Percentiles rank a stretch among this genome's conserved stretches.
Evolutionary conservation across 2,113 vertebrate species (phyloP).

Genomic region (Sebastes schlegelii): DNA sequence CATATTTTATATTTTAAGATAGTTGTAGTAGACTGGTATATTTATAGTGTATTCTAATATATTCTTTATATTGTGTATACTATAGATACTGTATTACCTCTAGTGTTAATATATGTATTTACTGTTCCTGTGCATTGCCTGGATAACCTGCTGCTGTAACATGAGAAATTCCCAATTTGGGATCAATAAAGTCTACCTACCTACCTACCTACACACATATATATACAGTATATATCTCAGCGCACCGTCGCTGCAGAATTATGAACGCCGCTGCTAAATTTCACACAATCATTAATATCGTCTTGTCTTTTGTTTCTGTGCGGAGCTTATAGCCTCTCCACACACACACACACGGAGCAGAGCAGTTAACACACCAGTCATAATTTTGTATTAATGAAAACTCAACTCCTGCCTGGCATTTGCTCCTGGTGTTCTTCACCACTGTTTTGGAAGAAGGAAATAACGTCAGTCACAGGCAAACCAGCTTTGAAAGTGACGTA

Average conservation of each 20-base stretch:
- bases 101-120: no score
- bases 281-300: neutral
- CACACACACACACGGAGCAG: neutral
- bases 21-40: no score
- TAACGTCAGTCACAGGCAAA: neutral
- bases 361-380: neutral
- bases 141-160: no score
- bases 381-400: neutral
- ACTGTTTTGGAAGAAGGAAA: neutral
- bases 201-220: no score
- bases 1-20: no score
- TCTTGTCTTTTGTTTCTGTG: neutral
- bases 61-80: neutral
- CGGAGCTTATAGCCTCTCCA: neutral
- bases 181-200: no score
- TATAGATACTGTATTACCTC: no score
- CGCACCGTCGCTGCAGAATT: neutral
- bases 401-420: neutral
- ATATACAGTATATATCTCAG: neutral
- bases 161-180: no score
- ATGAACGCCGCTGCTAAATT: neutral
- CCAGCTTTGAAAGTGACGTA: neutral
- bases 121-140: no score
- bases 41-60: neutral
- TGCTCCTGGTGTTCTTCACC: neutral